A percentile compares a stretch with the other conserved stretches of the same genome.
These are phyloP conservation scores for Cydia splendana DNA, from an alignment of 1,140 invertebrate species.

Conservation along the genomic window DNA sequence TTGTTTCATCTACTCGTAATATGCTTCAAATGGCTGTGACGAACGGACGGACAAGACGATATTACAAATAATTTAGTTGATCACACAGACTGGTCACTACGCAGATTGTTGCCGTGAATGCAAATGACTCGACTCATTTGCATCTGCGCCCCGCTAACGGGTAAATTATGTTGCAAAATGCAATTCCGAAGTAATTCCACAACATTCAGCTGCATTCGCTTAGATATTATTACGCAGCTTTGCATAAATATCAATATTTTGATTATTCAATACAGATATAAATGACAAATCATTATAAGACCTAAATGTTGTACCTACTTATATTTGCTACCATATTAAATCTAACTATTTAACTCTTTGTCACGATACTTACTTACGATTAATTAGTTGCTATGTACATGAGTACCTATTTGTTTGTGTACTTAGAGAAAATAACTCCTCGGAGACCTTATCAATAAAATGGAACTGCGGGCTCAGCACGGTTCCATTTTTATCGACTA, in stretches of 20 bases:
- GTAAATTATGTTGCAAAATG: conserved; percentile 6
- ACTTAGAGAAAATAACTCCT: background rate
- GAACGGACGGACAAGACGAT: background rate
- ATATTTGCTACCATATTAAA: no score
- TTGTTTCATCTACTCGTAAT: no score
- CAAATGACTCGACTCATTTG: background rate
- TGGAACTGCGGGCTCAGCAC: no score
- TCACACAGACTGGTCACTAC: background rate
- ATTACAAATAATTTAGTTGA: background rate
- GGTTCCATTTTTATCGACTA: no score
- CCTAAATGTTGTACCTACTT: no score
- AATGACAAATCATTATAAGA: no score
- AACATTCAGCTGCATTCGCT: background rate
- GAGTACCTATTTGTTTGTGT: no score
- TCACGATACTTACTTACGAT: no score
- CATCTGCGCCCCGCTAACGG: conserved; percentile 3
- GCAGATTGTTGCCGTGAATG: no score
- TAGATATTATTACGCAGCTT: background rate
- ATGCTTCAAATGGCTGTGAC: no score
- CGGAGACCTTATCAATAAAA: background rate
- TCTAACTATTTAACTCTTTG: no score
- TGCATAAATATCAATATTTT: background rate
- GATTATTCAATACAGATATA: background rate
- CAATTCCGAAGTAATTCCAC: background rate
- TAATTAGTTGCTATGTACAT: no score